Evolutionary conservation across 2,797 vertebrate genomes (phyloP), one percentile per base, ranked within the genome.

Genomic region (Eutrigla gurnardus): DNA sequence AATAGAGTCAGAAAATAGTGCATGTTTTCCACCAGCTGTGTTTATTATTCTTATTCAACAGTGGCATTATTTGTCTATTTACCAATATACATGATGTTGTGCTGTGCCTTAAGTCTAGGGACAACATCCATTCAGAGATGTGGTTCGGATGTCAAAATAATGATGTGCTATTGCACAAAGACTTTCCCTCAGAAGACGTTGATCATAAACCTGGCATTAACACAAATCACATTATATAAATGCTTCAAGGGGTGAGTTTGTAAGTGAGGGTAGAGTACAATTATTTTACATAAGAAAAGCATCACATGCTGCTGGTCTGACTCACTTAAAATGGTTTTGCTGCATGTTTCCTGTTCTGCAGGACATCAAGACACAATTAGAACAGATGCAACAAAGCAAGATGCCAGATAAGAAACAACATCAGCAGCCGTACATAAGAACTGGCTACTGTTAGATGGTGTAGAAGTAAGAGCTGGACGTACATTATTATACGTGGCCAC

Each of bases 361-460:
- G n/a, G 47, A 68, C 54, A 59, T 83, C 65, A 65, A 50, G 40
- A 61, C 61, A 40, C 62, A 80, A 78, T 75, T 75, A 82, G 60
- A 74, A 45, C 67, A 82, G 62, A 78, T 73, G 47, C 67, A 83
- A 47, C 15, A 68, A 70, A 71, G 55, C 67, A 76, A 78, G 66
- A 82, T 68, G 39, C 72, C 15, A 65, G 73, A 76, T 68, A 70
- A 64, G 57, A 77, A 72, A 80, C 50, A 74, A 55, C 59, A 75
- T 70, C 62, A 53, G 11, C 60, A 67, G 32, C 37, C n/a, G n/a
- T 1, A 65, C 46, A 82, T 59, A 72, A 71, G 33, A 70, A 40
- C 53, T 53, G 73, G 33, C 2, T 50, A 37, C 25, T 64, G 61
- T 68, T 39, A 11, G 50, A 49, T 46, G 67, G 12, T 11, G 37